Conservation (phyloP, 2,888 invertebrate genomes). For the Notodonta ziczac region DNA sequence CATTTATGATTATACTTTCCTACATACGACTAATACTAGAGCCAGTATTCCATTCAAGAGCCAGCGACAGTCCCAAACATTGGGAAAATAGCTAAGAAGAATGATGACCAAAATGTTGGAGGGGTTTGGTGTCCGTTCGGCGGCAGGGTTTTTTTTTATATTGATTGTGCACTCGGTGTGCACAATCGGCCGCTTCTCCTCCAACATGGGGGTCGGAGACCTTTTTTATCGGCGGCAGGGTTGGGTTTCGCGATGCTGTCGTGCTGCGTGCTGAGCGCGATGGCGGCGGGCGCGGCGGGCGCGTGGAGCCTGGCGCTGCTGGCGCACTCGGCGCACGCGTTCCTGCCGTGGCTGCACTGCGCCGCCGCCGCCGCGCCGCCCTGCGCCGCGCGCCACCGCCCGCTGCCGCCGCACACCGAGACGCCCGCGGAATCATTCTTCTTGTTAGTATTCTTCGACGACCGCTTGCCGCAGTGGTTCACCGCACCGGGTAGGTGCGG, state of each 20-base stretch:
- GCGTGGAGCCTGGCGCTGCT: constrained; percentile 70
- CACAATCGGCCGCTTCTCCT: too few species aligned
- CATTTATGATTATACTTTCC: too few species aligned
- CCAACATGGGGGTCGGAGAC: too few species aligned
- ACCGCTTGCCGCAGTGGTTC: too few species aligned
- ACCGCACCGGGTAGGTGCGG: too few species aligned
- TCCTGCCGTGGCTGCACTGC: constrained; percentile 79
- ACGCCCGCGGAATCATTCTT: constrained; percentile 75
- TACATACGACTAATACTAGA: too few species aligned
- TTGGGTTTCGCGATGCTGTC: constrained; percentile 70
- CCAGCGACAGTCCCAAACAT: too few species aligned
- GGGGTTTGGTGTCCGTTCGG: too few species aligned
- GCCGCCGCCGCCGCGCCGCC: constrained; percentile 66
- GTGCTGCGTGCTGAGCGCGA: constrained; percentile 58
- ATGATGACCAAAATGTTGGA: too few species aligned
- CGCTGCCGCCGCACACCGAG: constrained; percentile 58
- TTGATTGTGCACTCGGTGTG: too few species aligned
- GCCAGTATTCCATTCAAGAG: too few species aligned
- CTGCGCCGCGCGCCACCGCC: constrained; percentile 72
- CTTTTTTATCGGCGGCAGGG: constrained; percentile 53
- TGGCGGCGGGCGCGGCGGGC: constrained; percentile 60
- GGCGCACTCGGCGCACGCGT: constrained; percentile 70
- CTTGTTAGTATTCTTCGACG: constrained; percentile 55
- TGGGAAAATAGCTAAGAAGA: too few species aligned
- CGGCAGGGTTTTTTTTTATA: constrained; percentile 66